Percentiles rank a stretch among this genome's conserved stretches.
phyloP scores from a whole-genome alignment of 2,113 vertebrate genomes.

The Cottus gobio region DNA sequence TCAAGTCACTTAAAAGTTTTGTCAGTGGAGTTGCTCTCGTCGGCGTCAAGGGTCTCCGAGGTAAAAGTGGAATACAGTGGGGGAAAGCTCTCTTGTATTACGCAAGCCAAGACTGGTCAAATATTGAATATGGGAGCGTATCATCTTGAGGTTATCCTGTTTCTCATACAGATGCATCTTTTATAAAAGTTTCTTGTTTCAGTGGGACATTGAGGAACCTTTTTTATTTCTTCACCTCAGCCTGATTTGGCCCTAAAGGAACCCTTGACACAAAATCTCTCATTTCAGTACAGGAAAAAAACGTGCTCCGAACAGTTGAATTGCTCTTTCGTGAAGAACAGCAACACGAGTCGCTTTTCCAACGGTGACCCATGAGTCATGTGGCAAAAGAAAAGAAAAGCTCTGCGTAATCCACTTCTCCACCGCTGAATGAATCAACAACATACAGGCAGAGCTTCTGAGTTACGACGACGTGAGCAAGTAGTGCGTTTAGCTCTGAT shows the following conservation, averaged over 20 bases:
- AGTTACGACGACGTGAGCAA: neutral
- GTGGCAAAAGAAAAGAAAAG: neutral
- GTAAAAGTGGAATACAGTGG: neutral
- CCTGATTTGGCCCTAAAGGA: neutral
- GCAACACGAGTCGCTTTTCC: neutral
- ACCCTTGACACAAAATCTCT: neutral
- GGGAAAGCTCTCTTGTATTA: neutral
- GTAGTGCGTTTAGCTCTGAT: neutral
- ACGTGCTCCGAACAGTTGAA: neutral
- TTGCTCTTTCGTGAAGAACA: neutral
- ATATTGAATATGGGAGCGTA: neutral
- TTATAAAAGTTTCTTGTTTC: neutral
- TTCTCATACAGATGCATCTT: neutral
- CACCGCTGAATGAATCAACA: neutral
- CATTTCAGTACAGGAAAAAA: neutral
- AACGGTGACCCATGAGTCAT: neutral
- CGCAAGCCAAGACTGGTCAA: neutral
- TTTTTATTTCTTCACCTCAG: neutral
- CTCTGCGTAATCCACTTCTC: too few species aligned
- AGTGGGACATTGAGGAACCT: neutral
- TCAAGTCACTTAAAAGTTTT: slow-evolving; percentile 50
- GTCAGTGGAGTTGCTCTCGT: neutral
- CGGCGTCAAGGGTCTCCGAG: neutral
- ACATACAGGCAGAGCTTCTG: neutral
- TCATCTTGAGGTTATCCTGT: neutral